phyloP scores from a whole-genome alignment of 2,113 vertebrate species.

The Beaufortia kweichowensis region DNA sequence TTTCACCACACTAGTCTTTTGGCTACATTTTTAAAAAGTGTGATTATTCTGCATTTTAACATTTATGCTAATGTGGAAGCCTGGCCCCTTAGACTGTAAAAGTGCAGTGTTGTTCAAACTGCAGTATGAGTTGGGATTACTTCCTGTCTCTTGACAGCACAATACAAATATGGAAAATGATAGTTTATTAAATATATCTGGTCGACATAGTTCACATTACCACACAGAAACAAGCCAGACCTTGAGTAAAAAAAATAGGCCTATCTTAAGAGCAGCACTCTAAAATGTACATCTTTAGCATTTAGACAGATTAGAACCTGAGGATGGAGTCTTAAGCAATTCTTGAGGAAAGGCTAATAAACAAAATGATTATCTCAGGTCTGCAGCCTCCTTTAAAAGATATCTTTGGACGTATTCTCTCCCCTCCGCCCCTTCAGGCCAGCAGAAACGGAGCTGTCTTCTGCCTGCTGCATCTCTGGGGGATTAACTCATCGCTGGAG shows the following conservation, averaged over 20 bases:
- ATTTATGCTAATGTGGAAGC: no score
- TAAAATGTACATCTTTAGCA: conserved; percentile 21
- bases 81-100: no score
- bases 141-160: no score
- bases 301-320: conserved; percentile 17
- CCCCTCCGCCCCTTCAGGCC: conserved; percentile 19
- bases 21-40: no score
- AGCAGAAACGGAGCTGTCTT: conserved; percentile 19
- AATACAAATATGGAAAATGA: no score
- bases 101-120: no score
- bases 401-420: conserved; percentile 37
- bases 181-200: no score
- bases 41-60: no score
- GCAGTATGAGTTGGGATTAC: no score
- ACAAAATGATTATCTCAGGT: conserved; percentile 56
- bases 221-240: no score
- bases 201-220: no score
- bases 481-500: conserved; percentile 47
- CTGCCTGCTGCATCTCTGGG: conserved; percentile 48
- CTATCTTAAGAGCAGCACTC: not conserved
- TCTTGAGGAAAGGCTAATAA: conserved; percentile 57
- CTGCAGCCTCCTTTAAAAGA: conserved; percentile 48
- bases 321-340: conserved; percentile 26
- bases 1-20: no score
- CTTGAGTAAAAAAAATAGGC: not conserved